Evolutionary conservation across 2,888 invertebrate genomes (phyloP).

Genomic region (Odontomyia ornata): DNA sequence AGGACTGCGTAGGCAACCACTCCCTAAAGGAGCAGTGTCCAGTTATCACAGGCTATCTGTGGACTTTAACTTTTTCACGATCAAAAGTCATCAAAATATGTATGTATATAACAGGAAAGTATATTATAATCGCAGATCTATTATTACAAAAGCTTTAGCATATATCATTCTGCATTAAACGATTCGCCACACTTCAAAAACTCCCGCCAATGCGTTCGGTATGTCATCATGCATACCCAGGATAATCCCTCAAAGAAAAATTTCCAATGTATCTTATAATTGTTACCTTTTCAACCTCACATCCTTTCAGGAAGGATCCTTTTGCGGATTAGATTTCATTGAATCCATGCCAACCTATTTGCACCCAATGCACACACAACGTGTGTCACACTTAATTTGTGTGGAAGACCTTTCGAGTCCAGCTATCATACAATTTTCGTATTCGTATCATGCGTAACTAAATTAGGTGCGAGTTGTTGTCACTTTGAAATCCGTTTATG

Average conservation of each 20-base stretch:
- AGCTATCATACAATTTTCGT: not conserved
- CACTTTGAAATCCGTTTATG: conserved; percentile 37
- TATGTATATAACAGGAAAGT: no score
- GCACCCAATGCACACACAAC: not conserved
- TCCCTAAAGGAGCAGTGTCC: no score
- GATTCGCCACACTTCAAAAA: no score
- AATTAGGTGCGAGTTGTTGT: conserved; percentile 42
- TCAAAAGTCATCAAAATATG: no score
- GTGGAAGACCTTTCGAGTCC: conserved; percentile 9
- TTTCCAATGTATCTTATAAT: conserved; percentile 18
- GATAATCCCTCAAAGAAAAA: conserved; percentile 14
- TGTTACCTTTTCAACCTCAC: conserved; percentile 35
- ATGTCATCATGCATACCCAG: not conserved
- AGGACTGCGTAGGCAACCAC: no score
- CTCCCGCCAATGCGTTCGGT: not conserved
- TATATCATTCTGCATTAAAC: no score
- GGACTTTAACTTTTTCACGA: no score
- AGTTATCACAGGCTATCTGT: no score
- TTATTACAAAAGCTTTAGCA: no score
- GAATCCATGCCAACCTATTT: not conserved
- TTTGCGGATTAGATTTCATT: conserved; percentile 15
- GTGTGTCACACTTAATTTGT: conserved; percentile 3
- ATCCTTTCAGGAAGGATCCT: conserved; percentile 9
- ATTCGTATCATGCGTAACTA: conserved; percentile 34
- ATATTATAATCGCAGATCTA: no score